Base-by-base conservation (phyloP, 2,113 vertebrate species). In the Phyllostomus discolor region DNA sequence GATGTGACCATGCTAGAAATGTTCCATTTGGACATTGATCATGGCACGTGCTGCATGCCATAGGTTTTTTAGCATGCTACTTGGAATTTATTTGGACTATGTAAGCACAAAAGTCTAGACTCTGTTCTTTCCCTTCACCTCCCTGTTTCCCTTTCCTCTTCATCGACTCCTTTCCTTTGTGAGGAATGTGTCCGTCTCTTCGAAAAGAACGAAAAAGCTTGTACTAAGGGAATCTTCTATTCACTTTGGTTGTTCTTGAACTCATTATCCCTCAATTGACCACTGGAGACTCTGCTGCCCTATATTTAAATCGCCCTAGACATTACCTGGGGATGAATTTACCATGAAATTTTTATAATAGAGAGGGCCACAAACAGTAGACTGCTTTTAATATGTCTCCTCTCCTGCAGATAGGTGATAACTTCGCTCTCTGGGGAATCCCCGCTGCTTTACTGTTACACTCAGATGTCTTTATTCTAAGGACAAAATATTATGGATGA, bases 171-270 rank as follows among this genome's bases (percentile, higher is more conserved):
- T 80, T 89, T 86, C 38, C 28, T 35, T 84, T 72, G 76, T 41
- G 33, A 66, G 17, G 4, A 31, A 91, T 17, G 33, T 43, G 48
- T 67, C 64, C 31, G 80, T 72, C 38, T 4, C 57, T 93, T 91
- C 38, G 78, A 78, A 92, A 69, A 59, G 76, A 93, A 46, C 97
- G 91, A 46, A 97, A 96, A 95, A 96, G 92, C 52, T 95, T 88
- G 88, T 28, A 75, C 54, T 20, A 15, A 78, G 31, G 87, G 26
- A 57, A 38, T 87, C 96, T 96, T 94, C 50, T 70, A 81, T 81
- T 95, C 41, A 64, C 59, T 94, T 96, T 38, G 1, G 66, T 83
- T 95, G 0, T 57, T 73, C 80, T 41, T 80, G 10, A 8, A 76
- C 69, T 91, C 91, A 19, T 66, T 96, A 90, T 69, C 50, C 28